phyloP scores from a whole-genome alignment of 2,797 vertebrate genomes.

The Malacoctenus gilli region DNA sequence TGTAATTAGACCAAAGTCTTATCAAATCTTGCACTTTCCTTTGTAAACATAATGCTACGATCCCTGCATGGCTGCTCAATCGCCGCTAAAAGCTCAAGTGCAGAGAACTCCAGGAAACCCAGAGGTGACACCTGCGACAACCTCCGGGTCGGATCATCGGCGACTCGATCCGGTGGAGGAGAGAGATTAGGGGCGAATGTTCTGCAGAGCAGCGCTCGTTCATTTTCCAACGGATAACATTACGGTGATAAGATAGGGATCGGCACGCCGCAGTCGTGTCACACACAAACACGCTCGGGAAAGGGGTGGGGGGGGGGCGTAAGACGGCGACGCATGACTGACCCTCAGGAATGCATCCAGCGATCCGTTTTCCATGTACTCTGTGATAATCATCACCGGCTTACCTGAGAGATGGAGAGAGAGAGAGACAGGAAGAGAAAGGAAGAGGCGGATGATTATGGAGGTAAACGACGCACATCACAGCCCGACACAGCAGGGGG shows the following conservation, averaged over 20 bases:
- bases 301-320: no score
- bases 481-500: constrained; percentile 52
- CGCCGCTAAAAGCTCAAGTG: constrained; percentile 2
- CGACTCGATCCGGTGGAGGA: constrained; percentile 37
- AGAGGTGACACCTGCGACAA: constrained; percentile 14
- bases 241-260: constrained; percentile 63
- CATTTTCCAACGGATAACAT: constrained; percentile 57
- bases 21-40: no score
- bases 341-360: constrained; percentile 98
- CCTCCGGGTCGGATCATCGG: constrained; percentile 16
- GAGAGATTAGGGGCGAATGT: constrained; percentile 50
- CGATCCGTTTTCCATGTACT: constrained; percentile 99
- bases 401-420: constrained; percentile 85
- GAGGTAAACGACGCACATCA: constrained; percentile 72
- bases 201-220: constrained; percentile 54
- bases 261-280: constrained; percentile 13
- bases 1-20: no score
- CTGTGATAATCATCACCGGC: constrained; percentile 99
- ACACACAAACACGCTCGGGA: background rate
- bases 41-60: background rate
- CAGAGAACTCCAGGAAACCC: constrained; percentile 18
- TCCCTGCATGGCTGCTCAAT: background rate
- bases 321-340: constrained; percentile 76
- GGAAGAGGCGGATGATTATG: constrained; percentile 71
- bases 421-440: constrained; percentile 29